Evolutionary conservation across 2,113 vertebrate species (phyloP).

Genomic region (Apistogramma diplotaenia): DNA sequence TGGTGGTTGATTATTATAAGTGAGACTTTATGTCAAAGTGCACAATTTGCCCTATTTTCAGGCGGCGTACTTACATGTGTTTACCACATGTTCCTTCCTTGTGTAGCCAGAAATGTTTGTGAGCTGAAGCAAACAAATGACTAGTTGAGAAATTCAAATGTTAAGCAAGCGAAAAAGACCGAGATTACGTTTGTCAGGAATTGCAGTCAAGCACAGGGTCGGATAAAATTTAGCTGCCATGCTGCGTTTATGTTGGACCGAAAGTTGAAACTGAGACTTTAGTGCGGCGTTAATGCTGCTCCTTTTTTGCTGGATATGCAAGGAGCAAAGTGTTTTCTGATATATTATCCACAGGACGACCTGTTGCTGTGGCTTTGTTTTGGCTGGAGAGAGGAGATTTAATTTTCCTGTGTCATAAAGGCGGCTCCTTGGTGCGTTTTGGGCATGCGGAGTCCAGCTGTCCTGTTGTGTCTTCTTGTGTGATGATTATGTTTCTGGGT

Average conservation of each 20-base stretch:
- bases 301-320: background rate
- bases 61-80: background rate
- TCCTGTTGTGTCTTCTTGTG: background rate
- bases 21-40: background rate
- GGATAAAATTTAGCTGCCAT: background rate
- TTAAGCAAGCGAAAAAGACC: background rate
- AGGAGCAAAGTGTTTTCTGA: background rate
- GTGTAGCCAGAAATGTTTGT: background rate
- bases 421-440: background rate
- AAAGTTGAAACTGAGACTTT: background rate
- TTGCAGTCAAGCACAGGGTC: background rate
- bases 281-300: background rate
- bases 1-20: background rate
- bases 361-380: background rate
- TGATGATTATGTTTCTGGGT: conserved; percentile 4
- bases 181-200: background rate
- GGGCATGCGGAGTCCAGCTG: background rate
- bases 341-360: background rate
- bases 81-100: background rate
- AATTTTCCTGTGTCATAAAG: background rate
- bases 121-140: background rate
- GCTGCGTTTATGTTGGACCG: background rate
- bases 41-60: background rate
- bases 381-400: background rate
- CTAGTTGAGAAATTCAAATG: background rate